Conservation (phyloP, 1,140 invertebrate genomes). For the Drosophila kepulauana region DNA sequence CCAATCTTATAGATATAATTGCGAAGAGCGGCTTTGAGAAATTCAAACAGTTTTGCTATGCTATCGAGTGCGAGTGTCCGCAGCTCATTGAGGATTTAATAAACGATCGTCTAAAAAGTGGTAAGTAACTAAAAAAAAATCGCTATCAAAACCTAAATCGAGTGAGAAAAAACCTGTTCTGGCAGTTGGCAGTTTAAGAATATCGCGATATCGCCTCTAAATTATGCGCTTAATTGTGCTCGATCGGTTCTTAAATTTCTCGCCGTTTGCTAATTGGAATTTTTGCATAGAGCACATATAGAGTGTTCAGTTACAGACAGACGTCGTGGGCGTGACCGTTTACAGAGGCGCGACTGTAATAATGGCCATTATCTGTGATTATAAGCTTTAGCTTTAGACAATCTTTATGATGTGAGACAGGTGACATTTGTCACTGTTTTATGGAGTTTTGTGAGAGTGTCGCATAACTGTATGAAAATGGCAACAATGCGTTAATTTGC, state of each 20-base stretch:
- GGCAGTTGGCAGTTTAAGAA: constrained; percentile 62
- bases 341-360: constrained; percentile 63
- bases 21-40: constrained; percentile 86
- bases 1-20: constrained; percentile 86
- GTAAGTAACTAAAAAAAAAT: constrained; percentile 64
- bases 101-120: constrained; percentile 84
- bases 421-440: constrained; percentile 43
- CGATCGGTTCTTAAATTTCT: constrained; percentile 72
- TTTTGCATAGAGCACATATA: constrained; percentile 16
- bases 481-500: constrained; percentile 6
- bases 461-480: background rate
- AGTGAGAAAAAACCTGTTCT: constrained; percentile 55
- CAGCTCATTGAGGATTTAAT: constrained; percentile 86
- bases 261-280: constrained; percentile 64
- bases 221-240: constrained; percentile 76
- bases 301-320: constrained; percentile 21
- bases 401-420: constrained; percentile 48
- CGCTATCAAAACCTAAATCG: background rate
- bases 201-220: constrained; percentile 65
- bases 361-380: constrained; percentile 65
- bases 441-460: constrained; percentile 3
- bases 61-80: constrained; percentile 86
- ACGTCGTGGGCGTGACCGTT: constrained; percentile 54
- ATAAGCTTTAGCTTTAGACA: constrained; percentile 46
- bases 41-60: constrained; percentile 87